A percentile compares a stretch with the other conserved stretches of the same genome.
Evolutionary conservation across 92 coral and sea anemone species (phyloP).

Genomic region (Palythoa caribaeorum): DNA sequence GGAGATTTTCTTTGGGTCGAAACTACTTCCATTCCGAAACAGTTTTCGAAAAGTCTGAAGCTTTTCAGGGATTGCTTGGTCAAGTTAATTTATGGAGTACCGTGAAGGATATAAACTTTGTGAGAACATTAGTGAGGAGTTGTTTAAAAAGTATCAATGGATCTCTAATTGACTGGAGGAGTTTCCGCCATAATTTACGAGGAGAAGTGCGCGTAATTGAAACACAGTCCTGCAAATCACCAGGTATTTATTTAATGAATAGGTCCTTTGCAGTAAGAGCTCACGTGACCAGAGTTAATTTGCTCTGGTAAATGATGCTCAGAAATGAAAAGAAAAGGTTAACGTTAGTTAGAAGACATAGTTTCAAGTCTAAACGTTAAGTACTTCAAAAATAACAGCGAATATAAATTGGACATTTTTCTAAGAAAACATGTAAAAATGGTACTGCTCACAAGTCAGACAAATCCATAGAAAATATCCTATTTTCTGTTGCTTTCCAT

Average conservation of each 20-base stretch:
- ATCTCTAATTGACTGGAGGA: neutral
- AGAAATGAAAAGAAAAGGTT: too few relatives aligned
- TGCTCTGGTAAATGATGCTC: too few relatives aligned
- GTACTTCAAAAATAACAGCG: too few relatives aligned
- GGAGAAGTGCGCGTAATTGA: neutral
- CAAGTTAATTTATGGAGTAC: conserved; percentile 20
- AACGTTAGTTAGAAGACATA: too few relatives aligned
- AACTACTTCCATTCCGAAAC: neutral
- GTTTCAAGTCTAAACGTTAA: too few relatives aligned
- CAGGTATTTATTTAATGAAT: neutral
- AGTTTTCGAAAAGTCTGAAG: neutral
- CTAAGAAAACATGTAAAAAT: too few relatives aligned
- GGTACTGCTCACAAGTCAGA: too few relatives aligned
- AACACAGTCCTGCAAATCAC: neutral
- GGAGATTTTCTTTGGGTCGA: conserved; percentile 11
- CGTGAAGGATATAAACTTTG: neutral
- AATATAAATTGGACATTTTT: too few relatives aligned
- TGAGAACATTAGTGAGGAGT: neutral
- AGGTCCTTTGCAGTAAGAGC: too few relatives aligned
- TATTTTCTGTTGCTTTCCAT: too few relatives aligned
- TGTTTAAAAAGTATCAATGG: neutral
- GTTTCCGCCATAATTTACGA: conserved; percentile 8
- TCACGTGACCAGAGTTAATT: too few relatives aligned
- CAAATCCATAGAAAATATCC: too few relatives aligned
- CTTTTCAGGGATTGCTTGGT: conserved; percentile 15